Evolutionary conservation across 2,797 vertebrate species (phyloP).

Genomic region (Natrix natrix): DNA sequence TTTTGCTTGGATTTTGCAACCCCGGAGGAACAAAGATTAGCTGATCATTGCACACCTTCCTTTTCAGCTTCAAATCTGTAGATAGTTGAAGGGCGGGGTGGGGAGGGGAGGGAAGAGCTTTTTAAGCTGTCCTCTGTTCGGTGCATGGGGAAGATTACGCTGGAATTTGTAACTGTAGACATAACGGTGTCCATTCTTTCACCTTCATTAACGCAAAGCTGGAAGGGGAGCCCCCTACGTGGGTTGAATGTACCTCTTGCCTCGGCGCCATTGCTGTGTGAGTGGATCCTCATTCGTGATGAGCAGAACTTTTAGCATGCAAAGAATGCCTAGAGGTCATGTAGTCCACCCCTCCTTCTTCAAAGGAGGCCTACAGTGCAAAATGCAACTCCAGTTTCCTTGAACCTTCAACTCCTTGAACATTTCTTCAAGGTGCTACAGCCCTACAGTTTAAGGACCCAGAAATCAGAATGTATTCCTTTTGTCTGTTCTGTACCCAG

Average conservation of each 20-base stretch:
- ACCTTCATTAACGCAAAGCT: background rate
- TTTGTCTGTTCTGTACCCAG: background rate
- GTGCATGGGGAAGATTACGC: background rate
- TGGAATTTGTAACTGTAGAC: background rate
- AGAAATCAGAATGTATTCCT: conserved; percentile 18
- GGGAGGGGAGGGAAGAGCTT: background rate
- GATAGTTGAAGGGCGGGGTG: background rate
- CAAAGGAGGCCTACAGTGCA: background rate
- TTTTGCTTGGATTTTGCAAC: background rate
- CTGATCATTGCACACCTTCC: background rate
- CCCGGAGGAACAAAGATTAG: background rate
- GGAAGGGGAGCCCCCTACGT: background rate
- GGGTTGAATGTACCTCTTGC: conserved; percentile 17
- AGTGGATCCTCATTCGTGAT: background rate
- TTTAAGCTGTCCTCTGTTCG: background rate
- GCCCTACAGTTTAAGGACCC: background rate
- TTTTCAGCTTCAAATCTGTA: background rate
- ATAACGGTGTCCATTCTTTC: no score
- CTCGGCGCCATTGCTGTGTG: background rate
- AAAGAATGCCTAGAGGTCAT: background rate
- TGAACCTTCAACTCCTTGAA: no score
- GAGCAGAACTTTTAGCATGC: background rate
- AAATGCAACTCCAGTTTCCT: background rate
- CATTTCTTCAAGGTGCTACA: background rate
- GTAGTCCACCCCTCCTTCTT: background rate